These are phyloP conservation scores for Copidosoma aretas DNA, from an alignment of 2,888 invertebrate genomes.

Conservation along the genomic window DNA sequence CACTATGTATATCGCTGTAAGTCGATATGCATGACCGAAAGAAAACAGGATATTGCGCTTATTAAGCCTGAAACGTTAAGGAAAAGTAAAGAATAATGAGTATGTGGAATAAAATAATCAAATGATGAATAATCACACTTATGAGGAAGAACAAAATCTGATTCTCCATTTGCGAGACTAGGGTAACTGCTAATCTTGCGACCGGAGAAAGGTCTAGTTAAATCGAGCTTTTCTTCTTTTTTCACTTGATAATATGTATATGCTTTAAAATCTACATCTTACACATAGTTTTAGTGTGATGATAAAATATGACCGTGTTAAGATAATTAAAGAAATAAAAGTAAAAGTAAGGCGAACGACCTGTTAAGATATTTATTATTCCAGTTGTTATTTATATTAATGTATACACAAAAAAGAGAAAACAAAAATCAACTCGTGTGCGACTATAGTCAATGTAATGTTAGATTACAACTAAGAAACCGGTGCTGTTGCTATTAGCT, in stretches of 20 bases:
- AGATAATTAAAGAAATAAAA: neutral
- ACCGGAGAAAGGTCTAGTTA: constrained; percentile 32
- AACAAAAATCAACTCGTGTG: neutral
- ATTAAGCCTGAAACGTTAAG: constrained; percentile 13
- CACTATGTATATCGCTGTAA: constrained; percentile 14
- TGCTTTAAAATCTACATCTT: constrained; percentile 12
- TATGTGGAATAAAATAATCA: neutral
- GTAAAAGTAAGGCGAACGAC: constrained; percentile 16
- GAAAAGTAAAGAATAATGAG: constrained; percentile 11
- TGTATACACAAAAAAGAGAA: neutral
- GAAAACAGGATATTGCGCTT: constrained; percentile 20
- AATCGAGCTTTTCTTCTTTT: constrained; percentile 32
- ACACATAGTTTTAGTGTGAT: constrained; percentile 7
- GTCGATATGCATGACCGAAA: neutral
- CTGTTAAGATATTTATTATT: constrained; percentile 18
- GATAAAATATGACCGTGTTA: neutral
- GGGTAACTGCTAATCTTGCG: constrained; percentile 30
- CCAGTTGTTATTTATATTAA: constrained; percentile 1
- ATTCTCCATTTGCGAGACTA: constrained; percentile 9
- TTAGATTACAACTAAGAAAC: neutral
- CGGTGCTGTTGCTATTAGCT: neutral
- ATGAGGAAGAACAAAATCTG: neutral
- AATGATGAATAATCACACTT: neutral
- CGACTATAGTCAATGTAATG: neutral
- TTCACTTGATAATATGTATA: constrained; percentile 14